phyloP scores from a whole-genome alignment of 2,888 invertebrate species.

The Pecten maximus region DNA sequence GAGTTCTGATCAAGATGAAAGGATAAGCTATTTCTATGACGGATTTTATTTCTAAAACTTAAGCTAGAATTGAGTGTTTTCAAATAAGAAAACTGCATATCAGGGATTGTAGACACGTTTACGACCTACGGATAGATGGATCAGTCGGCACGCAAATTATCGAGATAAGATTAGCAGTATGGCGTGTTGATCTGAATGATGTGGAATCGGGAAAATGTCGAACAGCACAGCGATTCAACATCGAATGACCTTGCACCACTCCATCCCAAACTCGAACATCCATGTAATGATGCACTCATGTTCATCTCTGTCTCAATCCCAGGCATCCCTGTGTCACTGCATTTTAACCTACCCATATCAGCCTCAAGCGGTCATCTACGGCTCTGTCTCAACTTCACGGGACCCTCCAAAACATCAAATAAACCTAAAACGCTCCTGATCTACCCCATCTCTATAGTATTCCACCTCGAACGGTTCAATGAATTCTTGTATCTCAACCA shows the following conservation, averaged over 20 bases:
- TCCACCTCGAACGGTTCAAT: too few relatives aligned
- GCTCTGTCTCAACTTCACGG: background rate
- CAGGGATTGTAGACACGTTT: slow-evolving; percentile 11
- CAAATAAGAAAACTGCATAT: slow-evolving; percentile 1
- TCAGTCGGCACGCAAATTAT: slow-evolving; percentile 29
- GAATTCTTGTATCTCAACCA: too few relatives aligned
- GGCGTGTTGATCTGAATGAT: slow-evolving; percentile 4
- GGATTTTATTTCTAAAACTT: slow-evolving; percentile 32
- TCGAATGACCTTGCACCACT: background rate
- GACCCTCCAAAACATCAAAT: background rate
- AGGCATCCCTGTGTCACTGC: background rate
- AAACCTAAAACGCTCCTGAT: background rate
- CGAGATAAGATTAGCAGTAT: background rate
- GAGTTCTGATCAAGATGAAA: background rate
- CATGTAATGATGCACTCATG: too few relatives aligned
- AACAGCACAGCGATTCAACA: background rate
- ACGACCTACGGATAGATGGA: background rate
- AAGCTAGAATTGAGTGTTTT: slow-evolving; percentile 11
- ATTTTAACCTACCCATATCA: background rate
- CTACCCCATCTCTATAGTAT: background rate
- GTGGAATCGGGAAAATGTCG: background rate
- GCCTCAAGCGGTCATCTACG: background rate
- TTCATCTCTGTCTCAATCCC: too few relatives aligned
- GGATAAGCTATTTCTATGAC: slow-evolving; percentile 24
- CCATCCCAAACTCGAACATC: background rate